Base-by-base conservation (phyloP, 2,888 invertebrate species). In the Drosophila atroscutellata region DNA sequence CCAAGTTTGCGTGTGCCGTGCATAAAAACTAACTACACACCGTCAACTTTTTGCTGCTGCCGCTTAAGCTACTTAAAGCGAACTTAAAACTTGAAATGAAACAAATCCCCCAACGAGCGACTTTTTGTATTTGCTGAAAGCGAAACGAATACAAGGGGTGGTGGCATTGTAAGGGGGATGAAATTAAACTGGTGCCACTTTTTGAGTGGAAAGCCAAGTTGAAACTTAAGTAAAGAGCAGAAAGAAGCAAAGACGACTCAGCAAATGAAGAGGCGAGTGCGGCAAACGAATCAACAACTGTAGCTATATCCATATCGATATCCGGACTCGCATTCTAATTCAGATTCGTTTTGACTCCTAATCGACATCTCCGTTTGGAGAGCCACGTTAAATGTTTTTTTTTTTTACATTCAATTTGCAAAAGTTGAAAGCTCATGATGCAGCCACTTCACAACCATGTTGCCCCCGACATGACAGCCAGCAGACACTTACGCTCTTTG, bases 81-180 rank as follows among this genome's bases (percentile, higher is more conserved):
- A 90, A 84, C 84, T 90, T 84, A 88, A 90, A 88, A 84, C 90
- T 89, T 71, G 90, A 83, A 83, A 77, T 71, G 84, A 88, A 77
- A 77, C 84, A 90, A 86, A 80, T 90, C 89, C 90, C 89, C 89
- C 67, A 76, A 68, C 51, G 77, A 64, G 50, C 51, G 70, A 47
- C 57, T 52, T 52, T 54, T 30, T 39, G 49, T 24, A 37, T 55
- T 55, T 37, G 26, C n/a, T n/a, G n/a, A 28, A 55, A 20, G 30
- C 55, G 36, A 20, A 15, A 15, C 45, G 15, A 24, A 45, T 6
- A 15, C 45, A 7, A 24, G 45, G 15, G 13, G 4, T 15, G 2
- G 15, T 8, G 28, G 32, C 32, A 32, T 32, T 11, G 28, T 8
- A 20, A 50, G 36, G n/a, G 59, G 36, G 39, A 9, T 26, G 11